Conservation (phyloP, 1,140 invertebrate genomes). For the Hermetia illucens region DNA sequence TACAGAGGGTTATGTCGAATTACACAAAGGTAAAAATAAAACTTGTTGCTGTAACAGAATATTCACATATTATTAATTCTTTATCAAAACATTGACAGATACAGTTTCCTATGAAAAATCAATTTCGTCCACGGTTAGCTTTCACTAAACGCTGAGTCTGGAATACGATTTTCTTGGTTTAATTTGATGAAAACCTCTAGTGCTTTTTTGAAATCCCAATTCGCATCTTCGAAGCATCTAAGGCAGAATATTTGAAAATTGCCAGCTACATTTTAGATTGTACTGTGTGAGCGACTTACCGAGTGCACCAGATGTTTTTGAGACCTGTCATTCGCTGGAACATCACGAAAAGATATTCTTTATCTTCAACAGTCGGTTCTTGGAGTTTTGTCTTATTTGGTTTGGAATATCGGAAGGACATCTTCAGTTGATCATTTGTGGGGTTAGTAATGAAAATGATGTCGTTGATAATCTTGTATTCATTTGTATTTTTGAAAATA, state of each 20-base stretch:
- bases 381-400: neutral
- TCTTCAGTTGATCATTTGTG: neutral
- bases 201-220: too few relatives aligned
- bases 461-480: neutral
- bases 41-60: too few relatives aligned
- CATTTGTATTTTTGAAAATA: neutral
- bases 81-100: too few relatives aligned
- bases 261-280: neutral
- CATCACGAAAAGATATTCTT: conserved; percentile 16
- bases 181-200: conserved; percentile 12
- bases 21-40: too few relatives aligned
- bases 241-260: neutral
- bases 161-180: conserved; percentile 6
- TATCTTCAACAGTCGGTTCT: conserved; percentile 6
- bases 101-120: too few relatives aligned
- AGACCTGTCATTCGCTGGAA: conserved; percentile 16
- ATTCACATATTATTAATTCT: too few relatives aligned
- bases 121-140: too few relatives aligned
- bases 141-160: conserved; percentile 7
- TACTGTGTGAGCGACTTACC: too few relatives aligned
- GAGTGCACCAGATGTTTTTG: conserved; percentile 18
- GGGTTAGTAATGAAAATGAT: neutral
- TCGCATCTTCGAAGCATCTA: too few relatives aligned
- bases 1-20: too few relatives aligned
- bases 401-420: neutral